These are phyloP conservation scores for Trachelipus rathkii DNA, from an alignment of 1,140 invertebrate genomes.

Conservation along the genomic window DNA sequence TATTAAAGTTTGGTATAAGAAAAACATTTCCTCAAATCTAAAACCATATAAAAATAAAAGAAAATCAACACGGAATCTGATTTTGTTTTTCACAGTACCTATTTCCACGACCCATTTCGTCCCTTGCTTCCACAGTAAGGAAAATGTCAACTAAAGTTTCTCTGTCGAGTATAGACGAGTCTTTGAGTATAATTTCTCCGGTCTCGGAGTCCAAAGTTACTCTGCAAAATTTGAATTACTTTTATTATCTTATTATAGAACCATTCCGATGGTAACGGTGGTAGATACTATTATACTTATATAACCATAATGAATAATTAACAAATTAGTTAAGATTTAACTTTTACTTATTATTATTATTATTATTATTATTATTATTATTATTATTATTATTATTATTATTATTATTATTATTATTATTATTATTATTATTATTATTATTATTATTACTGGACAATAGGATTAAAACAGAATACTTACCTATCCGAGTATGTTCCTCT, in stretches of 20 bases:
- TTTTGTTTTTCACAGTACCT: conserved; percentile 50
- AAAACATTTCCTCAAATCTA: neutral
- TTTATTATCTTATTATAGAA: too few relatives aligned
- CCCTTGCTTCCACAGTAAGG: conserved; percentile 84
- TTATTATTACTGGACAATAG: too few relatives aligned
- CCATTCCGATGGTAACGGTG: neutral
- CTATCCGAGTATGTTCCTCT: conserved; percentile 74
- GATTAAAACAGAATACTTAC: conserved; percentile 57
- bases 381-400: too few relatives aligned
- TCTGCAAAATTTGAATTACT: conserved; percentile 53
- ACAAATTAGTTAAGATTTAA: too few relatives aligned
- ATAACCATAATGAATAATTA: too few relatives aligned
- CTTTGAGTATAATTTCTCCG: conserved; percentile 75
- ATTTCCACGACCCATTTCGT: conserved; percentile 79
- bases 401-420: too few relatives aligned
- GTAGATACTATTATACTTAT: neutral
- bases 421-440: too few relatives aligned
- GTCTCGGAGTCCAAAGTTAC: conserved; percentile 72
- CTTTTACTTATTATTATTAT: too few relatives aligned
- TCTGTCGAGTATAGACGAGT: conserved; percentile 73
- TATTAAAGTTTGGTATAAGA: too few relatives aligned
- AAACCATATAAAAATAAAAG: neutral
- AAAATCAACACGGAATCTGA: neutral
- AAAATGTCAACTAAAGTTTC: conserved; percentile 81
- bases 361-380: too few relatives aligned